These are phyloP conservation scores for Arnoldichthys spilopterus DNA, from an alignment of 2,797 vertebrate genomes.

Conservation along the genomic window DNA sequence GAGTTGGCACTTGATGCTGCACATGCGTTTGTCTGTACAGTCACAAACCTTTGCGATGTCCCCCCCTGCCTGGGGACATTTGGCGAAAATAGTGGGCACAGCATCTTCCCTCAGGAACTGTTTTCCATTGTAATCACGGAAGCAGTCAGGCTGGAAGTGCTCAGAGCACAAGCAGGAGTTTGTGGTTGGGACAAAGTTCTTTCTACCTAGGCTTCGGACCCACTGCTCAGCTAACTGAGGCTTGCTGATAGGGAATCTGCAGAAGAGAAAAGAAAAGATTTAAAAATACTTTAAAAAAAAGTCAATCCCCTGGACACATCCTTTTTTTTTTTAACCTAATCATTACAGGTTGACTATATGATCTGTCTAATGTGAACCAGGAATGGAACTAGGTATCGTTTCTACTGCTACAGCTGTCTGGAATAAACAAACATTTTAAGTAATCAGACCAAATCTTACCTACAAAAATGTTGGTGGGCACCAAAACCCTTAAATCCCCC, in stretches of 20 bases:
- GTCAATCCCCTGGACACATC: neutral
- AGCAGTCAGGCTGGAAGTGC: constrained; percentile 81
- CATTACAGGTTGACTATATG: neutral
- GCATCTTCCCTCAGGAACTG: constrained; percentile 83
- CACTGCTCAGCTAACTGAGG: constrained; percentile 80
- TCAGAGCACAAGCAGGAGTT: constrained; percentile 84
- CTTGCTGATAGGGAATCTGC: constrained; percentile 82
- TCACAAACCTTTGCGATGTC: constrained; percentile 71
- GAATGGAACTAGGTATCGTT: neutral
- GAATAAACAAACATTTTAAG: neutral
- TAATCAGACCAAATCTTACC: no score
- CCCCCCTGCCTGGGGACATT: constrained; percentile 54
- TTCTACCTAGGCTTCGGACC: constrained; percentile 81
- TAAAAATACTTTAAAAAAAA: neutral
- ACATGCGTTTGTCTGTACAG: neutral
- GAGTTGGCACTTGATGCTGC: neutral
- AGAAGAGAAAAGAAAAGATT: neutral
- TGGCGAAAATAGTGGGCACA: constrained; percentile 76
- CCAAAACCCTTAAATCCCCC: no score
- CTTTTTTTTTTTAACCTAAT: no score
- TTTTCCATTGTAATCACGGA: constrained; percentile 84
- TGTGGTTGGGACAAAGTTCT: constrained; percentile 76
- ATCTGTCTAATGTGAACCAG: neutral
- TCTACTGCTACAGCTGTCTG: neutral
- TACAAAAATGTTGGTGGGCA: no score